Evolutionary conservation across 2,888 invertebrate species (phyloP), one percentile per base, ranked within the genome.

Genomic region (Clanis bilineata): DNA sequence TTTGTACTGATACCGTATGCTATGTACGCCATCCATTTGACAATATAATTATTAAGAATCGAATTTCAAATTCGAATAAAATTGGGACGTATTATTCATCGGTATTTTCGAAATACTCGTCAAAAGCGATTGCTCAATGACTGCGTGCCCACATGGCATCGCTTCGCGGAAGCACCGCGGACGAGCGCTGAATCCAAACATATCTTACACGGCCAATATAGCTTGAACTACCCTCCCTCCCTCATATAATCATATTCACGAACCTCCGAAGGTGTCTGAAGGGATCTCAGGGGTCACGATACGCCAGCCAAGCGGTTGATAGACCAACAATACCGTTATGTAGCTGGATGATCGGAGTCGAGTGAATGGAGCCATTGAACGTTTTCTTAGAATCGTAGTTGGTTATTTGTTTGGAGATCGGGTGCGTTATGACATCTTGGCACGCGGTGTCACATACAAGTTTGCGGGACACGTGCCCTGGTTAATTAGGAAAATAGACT

Each of bases 101-200:
- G 77, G 76, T 75, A 80, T 79, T 76, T 75, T 74, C 69, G 64
- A 67, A 62, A 66, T 66, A 68, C 47, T 56, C 36, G 55, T 59
- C 55, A 41, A 44, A 39, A 25, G 39, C 54, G 55, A 43, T 64
- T 73, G 68, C 68, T 74, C 72, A 76, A 73, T 73, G 68, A 77
- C 71, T 75, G 77, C 76, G 74, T 77, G 78, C 74, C 72, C 79
- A 81, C 82, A 74, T 70, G 73, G 76, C 80, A 81, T 74, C 63
- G 74, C 69, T 90, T 89, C 90, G 85, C 81, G 89, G 90, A 90
- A 90, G 86, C 84, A 62, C 56, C 68, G 66, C 67, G 72, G 74
- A 88, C 90, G 86, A 82, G 81, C 79, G 76, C 71, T 84, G 90
- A 86, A 90, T 90, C 81, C 82, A 85, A 90, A 90, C 87, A 87